phyloP scores from a whole-genome alignment of 2,113 vertebrate species.

The Xerus inauris region DNA sequence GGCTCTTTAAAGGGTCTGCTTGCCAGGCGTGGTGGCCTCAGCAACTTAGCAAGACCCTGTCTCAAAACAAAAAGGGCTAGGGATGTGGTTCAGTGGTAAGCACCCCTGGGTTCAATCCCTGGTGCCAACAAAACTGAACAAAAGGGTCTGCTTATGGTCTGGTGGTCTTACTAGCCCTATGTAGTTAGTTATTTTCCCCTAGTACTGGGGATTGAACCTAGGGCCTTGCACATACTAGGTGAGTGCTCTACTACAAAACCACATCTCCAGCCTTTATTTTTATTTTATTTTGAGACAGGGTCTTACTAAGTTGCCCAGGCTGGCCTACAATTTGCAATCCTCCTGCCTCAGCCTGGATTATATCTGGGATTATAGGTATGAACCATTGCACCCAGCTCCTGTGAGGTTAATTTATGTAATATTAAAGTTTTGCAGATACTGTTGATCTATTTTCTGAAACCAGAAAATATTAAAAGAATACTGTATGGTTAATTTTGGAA shows the following conservation, averaged over 20 bases:
- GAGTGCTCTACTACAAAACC: neutral
- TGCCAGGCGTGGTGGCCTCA: too few species aligned
- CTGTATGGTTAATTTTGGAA: conserved; percentile 35
- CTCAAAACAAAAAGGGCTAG: too few species aligned
- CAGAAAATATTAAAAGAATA: conserved; percentile 38
- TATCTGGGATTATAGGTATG: neutral
- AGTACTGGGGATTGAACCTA: neutral
- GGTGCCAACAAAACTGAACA: too few species aligned
- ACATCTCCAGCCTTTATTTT: neutral
- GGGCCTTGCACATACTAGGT: neutral
- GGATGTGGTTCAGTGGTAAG: too few species aligned
- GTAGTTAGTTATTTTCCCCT: neutral
- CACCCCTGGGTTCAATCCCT: too few species aligned
- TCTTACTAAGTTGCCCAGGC: neutral
- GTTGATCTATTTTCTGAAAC: conserved; percentile 46
- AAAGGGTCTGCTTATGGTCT: neutral
- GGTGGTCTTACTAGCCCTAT: neutral
- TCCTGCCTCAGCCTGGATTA: neutral
- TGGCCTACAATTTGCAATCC: neutral
- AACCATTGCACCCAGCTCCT: neutral
- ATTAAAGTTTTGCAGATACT: conserved; percentile 40
- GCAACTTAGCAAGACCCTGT: too few species aligned
- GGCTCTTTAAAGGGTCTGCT: neutral
- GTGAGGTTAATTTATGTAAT: conserved; percentile 37
- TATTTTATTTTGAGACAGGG: neutral